Evolutionary conservation across 2,113 vertebrate genomes (phyloP).

Genomic region (Hippocampus mohnikei): DNA sequence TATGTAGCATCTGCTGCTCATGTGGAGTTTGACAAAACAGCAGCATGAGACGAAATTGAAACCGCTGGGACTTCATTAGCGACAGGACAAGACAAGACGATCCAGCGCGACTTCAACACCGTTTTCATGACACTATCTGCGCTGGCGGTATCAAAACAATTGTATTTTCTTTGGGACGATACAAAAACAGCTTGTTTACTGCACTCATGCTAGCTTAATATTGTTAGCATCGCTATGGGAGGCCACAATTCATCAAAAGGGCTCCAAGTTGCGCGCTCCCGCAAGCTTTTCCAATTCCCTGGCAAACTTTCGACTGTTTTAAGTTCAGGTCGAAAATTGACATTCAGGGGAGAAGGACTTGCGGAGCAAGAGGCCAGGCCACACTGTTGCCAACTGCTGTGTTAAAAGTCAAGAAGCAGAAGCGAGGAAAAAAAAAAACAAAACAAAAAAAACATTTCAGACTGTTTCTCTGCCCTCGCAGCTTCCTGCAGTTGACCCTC

Average conservation of each 20-base stretch:
- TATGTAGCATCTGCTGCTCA: background rate
- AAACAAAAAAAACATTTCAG: background rate
- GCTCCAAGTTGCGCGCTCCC: too few relatives aligned
- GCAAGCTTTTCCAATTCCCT: background rate
- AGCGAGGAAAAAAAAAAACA: background rate
- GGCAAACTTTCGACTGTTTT: background rate
- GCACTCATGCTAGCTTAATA: too few relatives aligned
- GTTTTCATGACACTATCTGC: background rate
- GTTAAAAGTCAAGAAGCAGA: background rate
- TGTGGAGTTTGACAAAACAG: background rate
- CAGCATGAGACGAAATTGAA: background rate
- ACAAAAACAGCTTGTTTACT: too few relatives aligned
- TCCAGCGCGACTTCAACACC: background rate
- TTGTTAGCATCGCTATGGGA: too few relatives aligned
- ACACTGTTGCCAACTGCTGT: background rate
- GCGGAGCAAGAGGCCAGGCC: background rate
- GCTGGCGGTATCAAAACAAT: background rate
- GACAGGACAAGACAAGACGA: background rate
- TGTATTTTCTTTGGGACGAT: too few relatives aligned
- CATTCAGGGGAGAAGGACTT: background rate
- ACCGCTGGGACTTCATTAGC: constrained; percentile 9
- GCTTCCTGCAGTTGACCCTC: background rate
- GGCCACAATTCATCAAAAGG: background rate
- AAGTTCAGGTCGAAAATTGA: background rate
- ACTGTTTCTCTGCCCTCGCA: background rate